Base-by-base conservation (phyloP, 64 coral and sea anemone genomes). In the Montipora sp. region DNA sequence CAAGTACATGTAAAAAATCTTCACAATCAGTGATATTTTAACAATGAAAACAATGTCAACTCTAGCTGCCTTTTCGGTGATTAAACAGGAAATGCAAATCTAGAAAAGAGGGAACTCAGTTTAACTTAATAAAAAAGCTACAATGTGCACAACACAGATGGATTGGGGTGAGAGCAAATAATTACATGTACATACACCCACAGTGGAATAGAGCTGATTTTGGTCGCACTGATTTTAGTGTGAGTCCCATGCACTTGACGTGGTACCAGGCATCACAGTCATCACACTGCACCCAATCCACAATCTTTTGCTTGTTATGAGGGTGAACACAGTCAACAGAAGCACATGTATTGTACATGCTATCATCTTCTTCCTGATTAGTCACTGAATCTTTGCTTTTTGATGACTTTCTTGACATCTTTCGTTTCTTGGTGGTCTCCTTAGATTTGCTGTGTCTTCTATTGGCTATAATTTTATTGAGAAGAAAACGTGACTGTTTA, bases 221-320 rank as follows among this genome's bases (percentile, higher is more conserved):
- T 6, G 43, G 73, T 24, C 59, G 63, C 0, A 99, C 92, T 43
- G 72, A 77, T 43, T 94, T 89, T 0, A 94, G 84, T 16, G 92
- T 89, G 8, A 99, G 75, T 27, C 98, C 98, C 5, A 88, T 89
- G 43, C 98, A 99, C 57, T 94, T 88, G 43, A 96, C 77, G 36
- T 99, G 98, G 65, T 96, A 99, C 98, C 98, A 99, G n/a, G 78
- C 73, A 43, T 99, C 51, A 50, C 98, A 99, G 8, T 94, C 92
- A 63, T 99, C 94, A 92, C 98, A 99, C 73, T 95, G 94, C 7
- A 99, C 98, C 98, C 98, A 99, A 16, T 88, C 75, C 3, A 99
- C 89, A 27, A 95, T 51, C 61, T 99, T 79, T 19, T 94, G 59
- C 20, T 81, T 81, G 6, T 87, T 9, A 45, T 99, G 92, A 59